Evolutionary conservation across 2,113 vertebrate genomes (phyloP).

Genomic region (Ploceus nigricollis): DNA sequence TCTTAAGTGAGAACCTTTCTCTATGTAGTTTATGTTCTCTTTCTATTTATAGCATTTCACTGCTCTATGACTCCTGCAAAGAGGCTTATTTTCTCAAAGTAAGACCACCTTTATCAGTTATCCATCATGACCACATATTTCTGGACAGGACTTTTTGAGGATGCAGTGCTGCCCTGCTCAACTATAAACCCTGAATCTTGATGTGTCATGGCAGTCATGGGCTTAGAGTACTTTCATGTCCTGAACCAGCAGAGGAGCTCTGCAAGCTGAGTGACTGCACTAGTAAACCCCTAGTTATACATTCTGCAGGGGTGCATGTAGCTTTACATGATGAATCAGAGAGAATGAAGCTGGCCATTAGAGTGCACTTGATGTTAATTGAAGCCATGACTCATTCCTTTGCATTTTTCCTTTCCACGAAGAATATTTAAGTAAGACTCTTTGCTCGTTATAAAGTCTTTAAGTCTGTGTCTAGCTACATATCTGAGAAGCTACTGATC

Average conservation of each 20-base stretch:
- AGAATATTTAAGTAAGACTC: not conserved
- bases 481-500: not conserved
- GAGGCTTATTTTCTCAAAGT: not conserved
- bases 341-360: not conserved
- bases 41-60: not conserved
- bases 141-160: not conserved
- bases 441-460: not conserved
- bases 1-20: not conserved
- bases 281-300: not conserved
- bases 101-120: not conserved
- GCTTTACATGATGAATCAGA: conserved; percentile 29
- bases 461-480: not conserved
- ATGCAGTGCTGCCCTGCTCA: not conserved
- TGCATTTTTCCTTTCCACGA: conserved; percentile 2
- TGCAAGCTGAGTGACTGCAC: not conserved
- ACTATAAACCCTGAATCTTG: not conserved
- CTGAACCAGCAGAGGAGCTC: not conserved
- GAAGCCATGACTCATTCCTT: conserved; percentile 46
- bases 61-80: not conserved
- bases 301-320: not conserved
- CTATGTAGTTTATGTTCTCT: not conserved
- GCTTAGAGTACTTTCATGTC: not conserved
- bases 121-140: not conserved
- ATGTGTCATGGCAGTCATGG: not conserved
- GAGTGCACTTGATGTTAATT: conserved; percentile 43